Evolutionary conservation across 2,888 invertebrate genomes (phyloP), one percentile per base, ranked within the genome.

Genomic region (Camptogramma bilineatum): DNA sequence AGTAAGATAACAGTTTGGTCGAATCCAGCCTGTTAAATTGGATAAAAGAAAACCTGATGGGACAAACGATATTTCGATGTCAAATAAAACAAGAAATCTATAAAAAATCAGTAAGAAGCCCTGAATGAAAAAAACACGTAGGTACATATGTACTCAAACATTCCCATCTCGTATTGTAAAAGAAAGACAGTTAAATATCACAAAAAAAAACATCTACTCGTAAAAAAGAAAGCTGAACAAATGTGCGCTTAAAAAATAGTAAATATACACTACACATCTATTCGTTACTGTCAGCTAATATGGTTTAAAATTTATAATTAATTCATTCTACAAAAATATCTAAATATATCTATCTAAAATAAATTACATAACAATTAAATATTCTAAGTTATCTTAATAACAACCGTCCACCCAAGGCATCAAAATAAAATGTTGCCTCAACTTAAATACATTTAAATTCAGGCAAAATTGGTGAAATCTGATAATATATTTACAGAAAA

Each of bases 261-360:
- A 47, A 16, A 17, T 16, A 16, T 53, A n/a, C 19, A 21, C 16
- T 52, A 52, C 47, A n/a, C 13, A 50, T 18, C 39, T 57, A 57
- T 17, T 19, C 16, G 31, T 28, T 51, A 34, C 52, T 34, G 17
- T n/a, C 19, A 56, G 4, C 34, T 42, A 54, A n/a, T 51, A 54
- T 46, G 51, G 17, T 52, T 52, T 28, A 39, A 19, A 39, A 34
- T 16, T 28, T 46, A 47, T 31, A 7, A n/a, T 19, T 57, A 19
- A 46, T 18, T 56, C 39, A 52, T 39, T 24, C 64, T 64, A 64
- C 64, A 64, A 64, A 64, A 64, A 64, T 64, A 64, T 55, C 53
- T 48, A 31, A 47, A 57, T 63, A 51, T 54, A 24, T 48, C 17
- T 54, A 46, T 60, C 44, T 64, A 61, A 21, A 60, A 56, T 52